Percentiles rank a stretch among this genome's conserved stretches.
phyloP scores from a whole-genome alignment of 2,113 vertebrate species.

The Mobula birostris region DNA sequence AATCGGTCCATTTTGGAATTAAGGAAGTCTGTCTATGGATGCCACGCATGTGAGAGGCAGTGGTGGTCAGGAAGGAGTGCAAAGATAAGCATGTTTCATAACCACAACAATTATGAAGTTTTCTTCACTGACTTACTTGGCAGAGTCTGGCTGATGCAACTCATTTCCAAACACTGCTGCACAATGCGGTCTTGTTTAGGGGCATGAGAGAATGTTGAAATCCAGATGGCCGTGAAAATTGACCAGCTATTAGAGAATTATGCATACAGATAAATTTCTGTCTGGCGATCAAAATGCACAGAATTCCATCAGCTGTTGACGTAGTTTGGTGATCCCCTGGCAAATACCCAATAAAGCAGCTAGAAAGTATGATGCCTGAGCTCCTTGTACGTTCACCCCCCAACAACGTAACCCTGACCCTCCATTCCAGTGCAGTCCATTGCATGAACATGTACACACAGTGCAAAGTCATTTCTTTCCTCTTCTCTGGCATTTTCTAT shows the following conservation, averaged over 20 bases:
- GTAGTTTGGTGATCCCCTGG: not conserved
- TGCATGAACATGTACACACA: not conserved
- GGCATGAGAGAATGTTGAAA: not conserved
- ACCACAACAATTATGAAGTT: not conserved
- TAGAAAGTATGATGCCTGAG: not conserved
- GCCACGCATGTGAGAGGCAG: no score
- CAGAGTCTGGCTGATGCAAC: not conserved
- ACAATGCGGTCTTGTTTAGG: not conserved
- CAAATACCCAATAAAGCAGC: not conserved
- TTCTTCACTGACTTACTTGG: not conserved
- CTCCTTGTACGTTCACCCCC: no score
- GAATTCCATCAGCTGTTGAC: not conserved
- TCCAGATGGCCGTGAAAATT: conserved; percentile 7
- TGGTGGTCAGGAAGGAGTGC: not conserved
- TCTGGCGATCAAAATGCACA: not conserved
- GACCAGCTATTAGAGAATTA: not conserved
- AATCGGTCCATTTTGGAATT: not conserved
- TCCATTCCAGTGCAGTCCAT: not conserved
- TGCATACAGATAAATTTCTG: not conserved
- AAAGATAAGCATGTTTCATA: not conserved
- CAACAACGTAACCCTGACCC: no score
- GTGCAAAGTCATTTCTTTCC: not conserved
- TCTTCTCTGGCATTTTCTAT: no score
- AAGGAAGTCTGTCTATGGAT: no score
- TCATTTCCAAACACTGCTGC: not conserved